Percentiles rank a stretch among this genome's conserved stretches.
Conservation (phyloP, 2,797 vertebrate genomes). For the Myotis daubentonii region DNA sequence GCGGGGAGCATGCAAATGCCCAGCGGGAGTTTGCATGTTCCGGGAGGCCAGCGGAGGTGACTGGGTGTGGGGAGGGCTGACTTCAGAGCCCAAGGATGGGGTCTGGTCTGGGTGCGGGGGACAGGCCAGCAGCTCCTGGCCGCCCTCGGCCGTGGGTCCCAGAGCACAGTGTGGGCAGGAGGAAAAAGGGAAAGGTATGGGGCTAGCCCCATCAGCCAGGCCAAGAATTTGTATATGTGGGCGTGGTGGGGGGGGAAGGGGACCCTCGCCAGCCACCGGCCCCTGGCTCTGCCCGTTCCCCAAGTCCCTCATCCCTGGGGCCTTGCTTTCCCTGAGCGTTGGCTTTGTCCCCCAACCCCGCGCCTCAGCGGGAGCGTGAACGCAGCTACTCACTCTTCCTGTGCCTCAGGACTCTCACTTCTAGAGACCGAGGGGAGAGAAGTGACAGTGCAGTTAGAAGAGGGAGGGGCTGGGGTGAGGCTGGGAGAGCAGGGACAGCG, state of each 20-base stretch:
- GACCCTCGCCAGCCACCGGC: background rate
- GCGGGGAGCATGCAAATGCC: constrained; percentile 61
- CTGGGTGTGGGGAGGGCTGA: background rate
- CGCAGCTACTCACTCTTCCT: constrained; percentile 88
- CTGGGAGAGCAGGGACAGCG: background rate
- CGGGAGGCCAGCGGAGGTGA: background rate
- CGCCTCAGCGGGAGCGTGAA: constrained; percentile 24
- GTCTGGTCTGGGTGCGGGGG: background rate
- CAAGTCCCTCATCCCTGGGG: background rate
- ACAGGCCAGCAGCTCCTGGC: background rate
- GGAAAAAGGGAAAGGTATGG: background rate
- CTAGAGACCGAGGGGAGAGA: constrained; percentile 80
- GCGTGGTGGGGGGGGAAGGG: background rate
- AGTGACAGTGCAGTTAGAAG: constrained; percentile 75
- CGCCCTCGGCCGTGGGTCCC: background rate
- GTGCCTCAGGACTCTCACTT: constrained; percentile 86
- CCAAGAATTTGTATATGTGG: background rate
- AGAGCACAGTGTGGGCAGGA: background rate
- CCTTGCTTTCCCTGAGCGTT: background rate
- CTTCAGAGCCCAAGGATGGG: background rate
- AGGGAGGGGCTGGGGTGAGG: constrained; percentile 62
- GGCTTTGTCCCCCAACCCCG: background rate
- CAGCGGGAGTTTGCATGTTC: constrained; percentile 57
- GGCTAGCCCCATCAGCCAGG: background rate
- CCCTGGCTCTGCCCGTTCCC: constrained; percentile 7